Percentiles rank a stretch among this genome's conserved stretches.
Conservation (phyloP, 2,888 invertebrate species). For the Bruchidius siliquastri region DNA sequence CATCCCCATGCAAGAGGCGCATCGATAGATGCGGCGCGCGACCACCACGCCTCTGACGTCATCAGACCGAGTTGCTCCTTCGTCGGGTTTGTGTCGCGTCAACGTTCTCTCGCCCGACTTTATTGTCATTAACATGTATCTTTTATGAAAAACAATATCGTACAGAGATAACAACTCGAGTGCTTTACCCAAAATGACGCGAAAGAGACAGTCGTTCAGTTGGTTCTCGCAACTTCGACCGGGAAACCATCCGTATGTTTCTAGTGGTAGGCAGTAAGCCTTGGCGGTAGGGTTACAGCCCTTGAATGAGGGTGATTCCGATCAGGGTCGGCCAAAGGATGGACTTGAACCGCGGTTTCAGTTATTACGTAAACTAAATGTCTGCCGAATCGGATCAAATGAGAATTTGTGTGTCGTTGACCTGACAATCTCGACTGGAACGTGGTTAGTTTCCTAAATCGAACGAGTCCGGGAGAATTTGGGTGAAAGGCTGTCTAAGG, state of each 20-base stretch:
- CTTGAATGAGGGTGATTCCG: background rate
- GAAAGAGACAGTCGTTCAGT: background rate
- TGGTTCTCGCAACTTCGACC: background rate
- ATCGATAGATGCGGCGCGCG: background rate
- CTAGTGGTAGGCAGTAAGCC: background rate
- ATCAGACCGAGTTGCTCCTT: slow-evolving; percentile 8
- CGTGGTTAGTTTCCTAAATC: background rate
- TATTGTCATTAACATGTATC: background rate
- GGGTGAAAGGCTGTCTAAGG: background rate
- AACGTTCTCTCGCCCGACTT: slow-evolving; percentile 4
- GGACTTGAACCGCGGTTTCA: background rate
- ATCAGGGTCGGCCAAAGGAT: background rate
- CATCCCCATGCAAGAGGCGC: slow-evolving; percentile 8
- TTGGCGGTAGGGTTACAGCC: background rate
- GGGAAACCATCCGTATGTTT: background rate
- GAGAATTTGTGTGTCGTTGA: background rate
- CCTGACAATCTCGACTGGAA: background rate
- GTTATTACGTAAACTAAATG: background rate
- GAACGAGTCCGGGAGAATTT: background rate
- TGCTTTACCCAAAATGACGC: background rate
- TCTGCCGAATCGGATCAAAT: background rate
- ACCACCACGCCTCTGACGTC: background rate
- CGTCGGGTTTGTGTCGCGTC: slow-evolving; percentile 7
- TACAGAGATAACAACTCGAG: background rate
- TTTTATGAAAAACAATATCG: background rate